A percentile compares a stretch with the other conserved stretches of the same genome.
These are phyloP conservation scores for Drosophila kikkawai DNA, from an alignment of 1,140 invertebrate species.

Conservation along the genomic window DNA sequence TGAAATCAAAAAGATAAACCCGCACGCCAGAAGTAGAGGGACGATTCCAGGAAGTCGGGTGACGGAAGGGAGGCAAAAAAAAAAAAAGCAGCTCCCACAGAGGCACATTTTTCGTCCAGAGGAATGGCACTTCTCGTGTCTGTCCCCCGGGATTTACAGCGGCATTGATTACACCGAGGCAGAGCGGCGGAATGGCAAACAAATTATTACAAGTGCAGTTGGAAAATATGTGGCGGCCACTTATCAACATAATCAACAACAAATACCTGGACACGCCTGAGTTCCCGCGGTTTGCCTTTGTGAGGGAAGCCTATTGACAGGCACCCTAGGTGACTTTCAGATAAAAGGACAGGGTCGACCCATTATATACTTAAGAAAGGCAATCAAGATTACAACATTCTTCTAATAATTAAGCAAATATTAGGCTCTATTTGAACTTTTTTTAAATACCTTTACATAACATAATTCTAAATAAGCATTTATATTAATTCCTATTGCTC, in stretches of 20 bases:
- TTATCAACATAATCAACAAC: constrained; percentile 83
- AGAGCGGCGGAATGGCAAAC: constrained; percentile 67
- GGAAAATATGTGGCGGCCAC: constrained; percentile 76
- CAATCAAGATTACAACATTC: neutral
- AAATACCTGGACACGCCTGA: constrained; percentile 82
- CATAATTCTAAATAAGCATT: neutral
- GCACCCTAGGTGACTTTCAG: constrained; percentile 36
- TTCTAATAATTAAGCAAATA: neutral
- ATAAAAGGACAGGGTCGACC: constrained; percentile 12
- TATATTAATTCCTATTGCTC: neutral
- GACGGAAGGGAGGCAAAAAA: constrained; percentile 20
- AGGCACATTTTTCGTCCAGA: constrained; percentile 39
- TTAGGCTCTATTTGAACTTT: neutral
- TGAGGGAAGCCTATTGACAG: constrained; percentile 62
- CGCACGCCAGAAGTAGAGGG: constrained; percentile 51
- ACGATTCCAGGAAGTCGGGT: constrained; percentile 69
- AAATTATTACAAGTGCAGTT: constrained; percentile 82
- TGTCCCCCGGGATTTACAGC: constrained; percentile 22
- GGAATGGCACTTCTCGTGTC: constrained; percentile 52
- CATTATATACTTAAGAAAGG: neutral
- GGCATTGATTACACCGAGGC: constrained; percentile 74
- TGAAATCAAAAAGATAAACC: constrained; percentile 75
- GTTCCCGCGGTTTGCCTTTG: constrained; percentile 65
- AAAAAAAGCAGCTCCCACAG: constrained; percentile 62
- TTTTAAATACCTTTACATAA: neutral